phyloP scores from a whole-genome alignment of 2,113 vertebrate species.

The Oxyura jamaicensis region DNA sequence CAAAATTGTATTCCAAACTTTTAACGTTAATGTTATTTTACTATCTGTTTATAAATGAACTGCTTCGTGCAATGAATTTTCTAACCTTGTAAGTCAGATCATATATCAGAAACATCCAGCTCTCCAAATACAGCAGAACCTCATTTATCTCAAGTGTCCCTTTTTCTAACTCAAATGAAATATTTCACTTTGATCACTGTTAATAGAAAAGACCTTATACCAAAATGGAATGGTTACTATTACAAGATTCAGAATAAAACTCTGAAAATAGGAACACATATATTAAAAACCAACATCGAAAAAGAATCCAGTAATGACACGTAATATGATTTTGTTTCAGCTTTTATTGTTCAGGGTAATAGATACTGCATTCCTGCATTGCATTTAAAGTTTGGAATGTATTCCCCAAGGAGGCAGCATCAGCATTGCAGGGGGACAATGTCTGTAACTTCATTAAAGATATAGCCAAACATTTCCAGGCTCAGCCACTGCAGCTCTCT shows the following conservation, averaged over 20 bases:
- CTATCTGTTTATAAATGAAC: neutral
- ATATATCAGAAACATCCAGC: constrained; percentile 15
- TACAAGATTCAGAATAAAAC: constrained; percentile 52
- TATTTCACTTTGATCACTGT: constrained; percentile 57
- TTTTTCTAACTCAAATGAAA: constrained; percentile 42
- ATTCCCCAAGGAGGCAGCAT: neutral
- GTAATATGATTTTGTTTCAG: neutral
- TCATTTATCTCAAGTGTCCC: constrained; percentile 54
- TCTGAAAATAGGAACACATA: constrained; percentile 53
- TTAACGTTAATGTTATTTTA: neutral
- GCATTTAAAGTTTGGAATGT: neutral
- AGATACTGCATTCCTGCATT: neutral
- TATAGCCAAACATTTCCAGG: neutral
- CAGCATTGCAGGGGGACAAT: neutral
- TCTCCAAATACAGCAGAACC: constrained; percentile 19
- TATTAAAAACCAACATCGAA: constrained; percentile 53
- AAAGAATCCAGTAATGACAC: constrained; percentile 8
- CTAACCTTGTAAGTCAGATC: neutral
- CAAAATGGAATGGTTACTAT: constrained; percentile 40
- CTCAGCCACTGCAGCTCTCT: neutral
- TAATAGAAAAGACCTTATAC: constrained; percentile 35
- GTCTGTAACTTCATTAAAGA: neutral
- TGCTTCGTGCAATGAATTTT: constrained; percentile 17
- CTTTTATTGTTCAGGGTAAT: neutral
- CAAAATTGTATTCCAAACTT: constrained; percentile 7